Evolutionary conservation across 2,797 vertebrate species (phyloP), one percentile per base, ranked within the genome.

Genomic region (Coccyzus lansbergi): DNA sequence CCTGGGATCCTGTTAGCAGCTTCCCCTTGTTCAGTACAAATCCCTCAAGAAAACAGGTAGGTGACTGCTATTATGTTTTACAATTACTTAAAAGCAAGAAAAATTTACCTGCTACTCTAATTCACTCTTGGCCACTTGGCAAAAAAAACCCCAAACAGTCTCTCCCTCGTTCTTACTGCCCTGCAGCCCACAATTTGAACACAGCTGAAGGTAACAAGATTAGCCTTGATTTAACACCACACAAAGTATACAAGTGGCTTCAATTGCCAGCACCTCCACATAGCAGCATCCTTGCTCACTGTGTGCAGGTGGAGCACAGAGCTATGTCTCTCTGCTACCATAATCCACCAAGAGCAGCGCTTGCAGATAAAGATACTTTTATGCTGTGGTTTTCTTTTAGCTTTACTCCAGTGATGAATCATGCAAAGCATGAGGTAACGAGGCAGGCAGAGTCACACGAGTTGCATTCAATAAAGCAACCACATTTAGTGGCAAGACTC

Each of bases 31-130:
- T 95, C 86, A 70, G 67, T 52, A 89, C 77, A 84, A 93, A 89
- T 93, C 92, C 70, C 91, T 92, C 83, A 83, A 91, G 95, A 88
- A 95, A 94, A 80, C 71, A 94, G 59, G 34, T 81, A 95, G 87
- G 85, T 92, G 86, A 21, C 72, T 87, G 74, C 63, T 51, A 44
- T 93, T 91, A 24, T 44, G 62, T 79, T 71, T 86, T 70, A 89
- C 85, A 87, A 77, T 95, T n/a, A 60, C 70, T 89, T 85, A 79
- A 91, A 95, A 78, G 81, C 81, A 42, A n/a, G 38, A 15, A 62
- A 58, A 49, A 10, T 42, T 58, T 49, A 4, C 90, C 87, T 2
- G 5, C 83, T 76, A 81, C 3, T 65, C 82, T 93, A 93, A 88
- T 96, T 93, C 72, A 81, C 77, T 92, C 84, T 86, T 55, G 68